phyloP scores from a whole-genome alignment of 2,888 invertebrate genomes.

The Sesia bembeciformis region DNA sequence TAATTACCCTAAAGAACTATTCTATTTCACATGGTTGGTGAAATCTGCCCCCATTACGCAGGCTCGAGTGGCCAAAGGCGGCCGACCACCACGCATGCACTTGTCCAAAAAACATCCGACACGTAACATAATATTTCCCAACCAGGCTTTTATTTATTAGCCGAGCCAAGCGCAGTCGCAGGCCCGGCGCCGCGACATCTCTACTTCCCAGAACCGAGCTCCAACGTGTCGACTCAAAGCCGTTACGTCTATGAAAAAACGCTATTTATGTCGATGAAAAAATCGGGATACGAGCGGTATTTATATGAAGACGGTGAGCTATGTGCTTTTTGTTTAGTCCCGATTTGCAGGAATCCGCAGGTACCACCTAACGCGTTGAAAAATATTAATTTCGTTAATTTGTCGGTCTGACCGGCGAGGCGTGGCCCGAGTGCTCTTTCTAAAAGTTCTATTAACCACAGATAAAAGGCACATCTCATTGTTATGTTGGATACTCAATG shows the following conservation, averaged over 20 bases:
- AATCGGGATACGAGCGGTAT: slow-evolving; percentile 48
- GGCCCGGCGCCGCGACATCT: slow-evolving; percentile 65
- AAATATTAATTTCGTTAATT: slow-evolving; percentile 56
- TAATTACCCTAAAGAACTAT: slow-evolving; percentile 11
- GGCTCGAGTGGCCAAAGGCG: slow-evolving; percentile 48
- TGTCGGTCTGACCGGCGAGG: slow-evolving; percentile 41
- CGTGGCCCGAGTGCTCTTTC: slow-evolving; percentile 7
- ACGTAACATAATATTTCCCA: slow-evolving; percentile 73
- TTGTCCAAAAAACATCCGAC: slow-evolving; percentile 56
- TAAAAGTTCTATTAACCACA: no score
- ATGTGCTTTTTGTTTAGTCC: slow-evolving; percentile 58
- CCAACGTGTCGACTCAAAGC: slow-evolving; percentile 60
- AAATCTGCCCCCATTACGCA: slow-evolving; percentile 38
- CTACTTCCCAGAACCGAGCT: slow-evolving; percentile 60
- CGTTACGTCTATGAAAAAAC: slow-evolving; percentile 68
- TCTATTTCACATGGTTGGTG: slow-evolving; percentile 29
- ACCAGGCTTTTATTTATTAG: slow-evolving; percentile 71
- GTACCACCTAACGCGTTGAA: slow-evolving; percentile 42
- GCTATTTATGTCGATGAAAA: slow-evolving; percentile 71
- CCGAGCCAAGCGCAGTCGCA: slow-evolving; percentile 28
- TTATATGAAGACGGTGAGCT: slow-evolving; percentile 61
- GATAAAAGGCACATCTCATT: no score
- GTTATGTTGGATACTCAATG: no score
- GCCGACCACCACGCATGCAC: slow-evolving; percentile 37
- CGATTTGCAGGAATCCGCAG: slow-evolving; percentile 65